Percentiles rank a stretch among this genome's conserved stretches.
These are phyloP conservation scores for Gymnopithys bicolor DNA, from an alignment of 2,797 vertebrate species.

Conservation along the genomic window DNA sequence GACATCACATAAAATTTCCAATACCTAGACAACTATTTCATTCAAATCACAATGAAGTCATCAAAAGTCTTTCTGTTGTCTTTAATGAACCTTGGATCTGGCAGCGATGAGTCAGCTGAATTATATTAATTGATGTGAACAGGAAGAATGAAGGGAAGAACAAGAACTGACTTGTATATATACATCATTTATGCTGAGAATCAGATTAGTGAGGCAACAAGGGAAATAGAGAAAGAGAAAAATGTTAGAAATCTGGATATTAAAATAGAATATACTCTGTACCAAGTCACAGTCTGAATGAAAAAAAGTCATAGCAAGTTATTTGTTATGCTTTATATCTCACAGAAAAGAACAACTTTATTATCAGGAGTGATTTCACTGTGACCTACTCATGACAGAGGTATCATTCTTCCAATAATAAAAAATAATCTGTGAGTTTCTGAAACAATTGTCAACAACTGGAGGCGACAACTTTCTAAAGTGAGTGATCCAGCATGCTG, in stretches of 20 bases:
- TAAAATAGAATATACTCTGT: neutral
- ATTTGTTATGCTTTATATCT: neutral
- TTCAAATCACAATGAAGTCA: neutral
- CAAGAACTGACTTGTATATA: neutral
- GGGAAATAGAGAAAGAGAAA: neutral
- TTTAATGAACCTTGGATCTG: neutral
- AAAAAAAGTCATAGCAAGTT: neutral
- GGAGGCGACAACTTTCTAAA: neutral
- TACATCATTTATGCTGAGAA: neutral
- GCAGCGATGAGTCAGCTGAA: neutral
- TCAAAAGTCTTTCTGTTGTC: neutral
- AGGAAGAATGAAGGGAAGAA: conserved; percentile 6
- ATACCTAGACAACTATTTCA: neutral
- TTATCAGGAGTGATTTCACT: neutral
- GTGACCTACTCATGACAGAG: neutral
- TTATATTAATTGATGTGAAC: neutral
- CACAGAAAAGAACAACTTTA: neutral
- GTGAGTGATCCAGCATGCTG: neutral
- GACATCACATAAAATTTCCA: neutral
- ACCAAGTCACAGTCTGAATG: neutral
- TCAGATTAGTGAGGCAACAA: neutral
- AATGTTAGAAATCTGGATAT: neutral
- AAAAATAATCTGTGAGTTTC: neutral
- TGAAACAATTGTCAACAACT: neutral
- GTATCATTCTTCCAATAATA: neutral